Conservation (phyloP, 1,140 invertebrate genomes). For the Lerema accius region DNA sequence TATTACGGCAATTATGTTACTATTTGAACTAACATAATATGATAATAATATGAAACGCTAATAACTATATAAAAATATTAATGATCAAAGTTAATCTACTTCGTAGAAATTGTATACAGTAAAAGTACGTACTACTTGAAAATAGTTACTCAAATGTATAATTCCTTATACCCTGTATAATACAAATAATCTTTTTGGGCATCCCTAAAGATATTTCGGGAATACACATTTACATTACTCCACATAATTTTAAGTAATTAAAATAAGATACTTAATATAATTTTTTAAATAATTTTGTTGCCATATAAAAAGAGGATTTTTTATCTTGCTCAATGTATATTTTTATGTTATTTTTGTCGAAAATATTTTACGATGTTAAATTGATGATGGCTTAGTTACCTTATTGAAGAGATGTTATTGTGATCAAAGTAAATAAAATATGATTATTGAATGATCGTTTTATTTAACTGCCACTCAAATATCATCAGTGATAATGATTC, state of each 20-base stretch:
- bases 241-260: not conserved
- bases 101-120: too few species aligned
- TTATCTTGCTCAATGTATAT: not conserved
- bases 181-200: not conserved
- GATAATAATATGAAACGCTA: too few species aligned
- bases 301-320: not conserved
- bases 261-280: not conserved
- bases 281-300: not conserved
- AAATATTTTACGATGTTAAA: not conserved
- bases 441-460: too few species aligned
- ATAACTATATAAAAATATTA: conserved; percentile 3
- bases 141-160: not conserved
- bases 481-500: too few species aligned
- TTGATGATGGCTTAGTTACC: not conserved
- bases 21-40: too few species aligned
- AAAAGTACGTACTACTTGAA: not conserved
- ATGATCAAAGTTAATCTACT: not conserved
- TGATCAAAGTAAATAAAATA: too few species aligned
- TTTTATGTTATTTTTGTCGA: not conserved
- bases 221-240: not conserved
- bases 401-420: too few species aligned
- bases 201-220: not conserved
- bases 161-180: not conserved
- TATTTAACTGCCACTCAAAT: too few species aligned
- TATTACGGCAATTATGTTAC: too few species aligned